Conservation (phyloP, 2,888 invertebrate genomes). For the Ectemnius cavifrons region DNA sequence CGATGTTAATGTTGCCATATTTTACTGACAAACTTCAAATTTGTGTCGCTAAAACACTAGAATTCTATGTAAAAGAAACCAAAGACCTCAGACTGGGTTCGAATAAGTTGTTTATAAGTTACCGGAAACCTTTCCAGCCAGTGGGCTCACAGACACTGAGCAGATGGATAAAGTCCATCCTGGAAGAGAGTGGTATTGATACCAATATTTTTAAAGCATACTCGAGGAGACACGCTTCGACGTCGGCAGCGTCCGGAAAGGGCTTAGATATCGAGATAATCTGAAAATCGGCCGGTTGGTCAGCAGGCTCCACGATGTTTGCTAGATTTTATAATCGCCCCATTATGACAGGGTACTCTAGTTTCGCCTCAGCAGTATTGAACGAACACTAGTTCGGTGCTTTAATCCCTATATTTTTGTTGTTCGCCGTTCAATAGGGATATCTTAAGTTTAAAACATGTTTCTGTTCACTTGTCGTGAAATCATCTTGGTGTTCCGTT, state of each 20-base stretch:
- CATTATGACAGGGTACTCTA: not conserved
- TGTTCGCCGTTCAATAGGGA: too few relatives aligned
- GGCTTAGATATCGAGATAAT: constrained; percentile 14
- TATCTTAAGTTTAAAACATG: too few relatives aligned
- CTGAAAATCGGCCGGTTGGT: constrained; percentile 39
- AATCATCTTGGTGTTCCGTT: too few relatives aligned
- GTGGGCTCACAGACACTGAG: constrained; percentile 47
- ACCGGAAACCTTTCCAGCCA: constrained; percentile 27
- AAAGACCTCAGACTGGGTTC: constrained; percentile 8
- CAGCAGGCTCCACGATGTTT: constrained; percentile 30
- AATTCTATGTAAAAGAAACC: constrained; percentile 20
- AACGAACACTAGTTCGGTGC: too few relatives aligned
- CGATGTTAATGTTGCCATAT: constrained; percentile 23
- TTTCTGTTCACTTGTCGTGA: too few relatives aligned
- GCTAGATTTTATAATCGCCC: constrained; percentile 39
- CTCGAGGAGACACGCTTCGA: constrained; percentile 43
- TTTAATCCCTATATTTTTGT: too few relatives aligned
- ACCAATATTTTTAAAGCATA: constrained; percentile 44
- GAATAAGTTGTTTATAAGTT: constrained; percentile 23
- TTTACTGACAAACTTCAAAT: constrained; percentile 27
- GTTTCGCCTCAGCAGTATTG: too few relatives aligned
- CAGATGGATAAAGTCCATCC: constrained; percentile 52
- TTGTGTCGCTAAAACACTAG: constrained; percentile 24
- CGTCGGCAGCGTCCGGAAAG: not conserved
- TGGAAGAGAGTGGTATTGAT: constrained; percentile 44